Base-by-base conservation (phyloP, 1,140 invertebrate genomes). In the Drosophila erecta region DNA sequence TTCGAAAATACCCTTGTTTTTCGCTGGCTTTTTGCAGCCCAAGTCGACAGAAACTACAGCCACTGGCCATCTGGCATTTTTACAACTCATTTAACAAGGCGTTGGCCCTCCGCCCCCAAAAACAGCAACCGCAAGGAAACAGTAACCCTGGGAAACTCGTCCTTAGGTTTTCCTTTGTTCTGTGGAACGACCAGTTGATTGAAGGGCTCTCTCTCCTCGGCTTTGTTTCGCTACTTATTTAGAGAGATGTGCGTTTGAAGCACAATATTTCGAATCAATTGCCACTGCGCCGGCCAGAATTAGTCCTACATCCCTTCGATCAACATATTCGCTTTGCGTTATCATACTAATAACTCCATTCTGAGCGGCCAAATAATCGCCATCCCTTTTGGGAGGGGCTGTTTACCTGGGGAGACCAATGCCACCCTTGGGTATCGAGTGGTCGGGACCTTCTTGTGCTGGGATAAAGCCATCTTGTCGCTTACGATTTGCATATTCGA, bases 41-140 rank as follows among this genome's bases (percentile, higher is more conserved):
- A 12, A 22, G 2, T 6, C 44, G 5, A n/a, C 24, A 15, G 20
- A 22, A 12, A 5, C 44, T 2, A 24, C 24, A 15, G n/a, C 22
- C 47, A 73, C 62, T 76, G 56, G 60, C 66, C 62, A 77, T 76
- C 67, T 65, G 62, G 76, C 59, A 72, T 85, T 85, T 86, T 85
- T 81, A 86, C 81, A 85, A 85, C 81, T 85, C 81, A 85, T 85
- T 85, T 85, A 85, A 85, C 81, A 85, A 66, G 79, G 65, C 69
- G 65, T 62, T 62, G 65, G 43, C 76, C 30, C 3, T 15, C 51
- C 24, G 37, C 8, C 3, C 8, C n/a, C 22, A 14, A 54, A 24
- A 33, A 59, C 59, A 84, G 62, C 76, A 84, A 61, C 65, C 61
- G 15, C 66, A 49, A 67, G 58, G 47, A 53, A 44, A 56, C 54